Evolutionary conservation across 1,140 invertebrate species (phyloP), one percentile per base, ranked within the genome.

Genomic region (Zaprionus vittiger): DNA sequence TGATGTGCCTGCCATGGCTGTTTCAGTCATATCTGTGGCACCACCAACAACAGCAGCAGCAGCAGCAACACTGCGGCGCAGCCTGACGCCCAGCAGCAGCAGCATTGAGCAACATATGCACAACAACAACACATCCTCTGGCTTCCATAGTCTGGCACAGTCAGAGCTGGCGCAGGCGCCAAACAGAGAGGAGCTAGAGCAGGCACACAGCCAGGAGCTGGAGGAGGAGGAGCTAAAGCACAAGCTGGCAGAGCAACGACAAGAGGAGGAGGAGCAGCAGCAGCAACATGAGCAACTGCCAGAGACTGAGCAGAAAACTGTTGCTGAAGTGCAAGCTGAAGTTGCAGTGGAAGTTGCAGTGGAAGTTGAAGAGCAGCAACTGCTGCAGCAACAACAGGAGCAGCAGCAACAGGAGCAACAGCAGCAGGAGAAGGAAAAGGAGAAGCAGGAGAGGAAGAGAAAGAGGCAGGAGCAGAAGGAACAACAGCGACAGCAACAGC

Each of bases 81-180:
- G 28, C n/a, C 52, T 59, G 49, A 83, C 83, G 14, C 79, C 83
- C 0, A 78, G 47, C 73, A 85, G 80, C 49, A 86, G 80, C 52
- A 72, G 70, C 0, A 14, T 90, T 38, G 85, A 86, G 66, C 83
- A 26, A 66, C 59, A 81, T 3, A 34, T 70, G 38, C 12, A 67
- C 59, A 92, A 89, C 68, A 92, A 92, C 74, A 92, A 92, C 74
- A 92, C 91, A 2, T 92, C 91, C 5, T 92, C 91, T 4, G 91
- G 91, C 1, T 92, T 92, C 15, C 91, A 92, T 14, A 92, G 91
- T 7, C 65, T 87, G 34, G 83, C 86, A 0, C 90, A 91, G 44
- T 81, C 84, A 3, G 87, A 89, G 47, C 37, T 75, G 17, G 65
- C 77, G 34, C 59, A 28, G 57, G 20, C 64, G 52, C 64, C 65